A percentile compares a stretch with the other conserved stretches of the same genome.
phyloP scores from a whole-genome alignment of 2,113 vertebrate genomes.

The Hiodon tergisus region DNA sequence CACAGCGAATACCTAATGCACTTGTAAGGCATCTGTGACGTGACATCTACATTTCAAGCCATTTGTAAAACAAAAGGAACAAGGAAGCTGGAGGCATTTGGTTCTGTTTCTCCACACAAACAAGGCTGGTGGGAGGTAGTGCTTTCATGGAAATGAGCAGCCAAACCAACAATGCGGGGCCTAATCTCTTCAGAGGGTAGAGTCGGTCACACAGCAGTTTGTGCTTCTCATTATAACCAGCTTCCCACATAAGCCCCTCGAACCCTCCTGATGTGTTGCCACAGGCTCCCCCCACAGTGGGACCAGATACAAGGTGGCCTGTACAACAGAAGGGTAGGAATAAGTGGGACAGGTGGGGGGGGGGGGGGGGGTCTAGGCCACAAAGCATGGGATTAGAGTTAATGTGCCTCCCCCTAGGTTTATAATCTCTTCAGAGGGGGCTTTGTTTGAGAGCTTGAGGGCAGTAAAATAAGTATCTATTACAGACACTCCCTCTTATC shows the following conservation, averaged over 20 bases:
- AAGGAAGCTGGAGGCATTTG: slow-evolving; percentile 65
- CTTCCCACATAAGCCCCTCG: slow-evolving; percentile 43
- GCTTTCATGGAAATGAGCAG: slow-evolving; percentile 79
- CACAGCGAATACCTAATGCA: slow-evolving; percentile 60
- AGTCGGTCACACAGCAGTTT: slow-evolving; percentile 74
- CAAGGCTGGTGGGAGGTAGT: slow-evolving; percentile 60
- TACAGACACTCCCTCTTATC: slow-evolving; percentile 71
- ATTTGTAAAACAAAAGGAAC: slow-evolving; percentile 74
- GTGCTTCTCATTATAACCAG: slow-evolving; percentile 63
- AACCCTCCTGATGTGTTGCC: slow-evolving; percentile 52
- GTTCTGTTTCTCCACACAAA: slow-evolving; percentile 60
- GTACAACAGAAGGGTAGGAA: slow-evolving; percentile 63
- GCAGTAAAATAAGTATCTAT: slow-evolving; percentile 78
- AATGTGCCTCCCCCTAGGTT: slow-evolving; percentile 74
- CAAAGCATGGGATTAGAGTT: slow-evolving; percentile 77
- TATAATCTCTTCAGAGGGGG: slow-evolving; percentile 76
- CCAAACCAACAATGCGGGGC: slow-evolving; percentile 66
- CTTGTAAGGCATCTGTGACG: slow-evolving; percentile 68
- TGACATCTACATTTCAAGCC: slow-evolving; percentile 74
- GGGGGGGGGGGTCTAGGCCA: slow-evolving; percentile 51
- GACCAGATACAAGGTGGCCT: slow-evolving; percentile 55
- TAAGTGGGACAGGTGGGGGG: slow-evolving; percentile 50
- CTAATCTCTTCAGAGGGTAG: slow-evolving; percentile 77
- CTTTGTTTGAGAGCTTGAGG: slow-evolving; percentile 73
- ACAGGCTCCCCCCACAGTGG: slow-evolving; percentile 58